Evolutionary conservation across 2,113 vertebrate genomes (phyloP).

Genomic region (Tyrannus savana): DNA sequence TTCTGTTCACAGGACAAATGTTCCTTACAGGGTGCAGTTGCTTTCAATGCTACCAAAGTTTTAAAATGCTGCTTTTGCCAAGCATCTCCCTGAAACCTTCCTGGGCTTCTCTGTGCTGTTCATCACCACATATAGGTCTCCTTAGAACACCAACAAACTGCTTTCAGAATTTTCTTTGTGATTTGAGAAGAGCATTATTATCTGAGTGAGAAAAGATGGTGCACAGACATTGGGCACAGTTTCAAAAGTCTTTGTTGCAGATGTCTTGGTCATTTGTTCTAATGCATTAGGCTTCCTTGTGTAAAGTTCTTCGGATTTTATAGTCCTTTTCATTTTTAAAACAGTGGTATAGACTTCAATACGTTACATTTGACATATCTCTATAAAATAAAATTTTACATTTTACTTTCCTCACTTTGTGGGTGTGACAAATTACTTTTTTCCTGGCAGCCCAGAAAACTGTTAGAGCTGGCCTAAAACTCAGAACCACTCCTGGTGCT

Average conservation of each 20-base stretch:
- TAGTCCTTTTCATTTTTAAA: not conserved
- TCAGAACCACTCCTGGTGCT: not conserved
- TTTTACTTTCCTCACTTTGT: not conserved
- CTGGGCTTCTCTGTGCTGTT: not conserved
- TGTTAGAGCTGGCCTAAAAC: not conserved
- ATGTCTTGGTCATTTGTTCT: not conserved
- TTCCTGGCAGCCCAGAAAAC: not conserved
- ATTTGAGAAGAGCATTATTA: not conserved
- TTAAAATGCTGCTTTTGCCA: not conserved
- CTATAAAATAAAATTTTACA: not conserved
- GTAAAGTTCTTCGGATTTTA: not conserved
- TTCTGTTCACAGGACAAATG: not conserved
- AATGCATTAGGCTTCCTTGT: not conserved
- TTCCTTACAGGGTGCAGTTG: not conserved
- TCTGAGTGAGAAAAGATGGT: not conserved
- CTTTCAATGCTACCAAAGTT: not conserved
- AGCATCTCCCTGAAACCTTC: not conserved
- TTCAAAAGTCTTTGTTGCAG: constrained; percentile 30
- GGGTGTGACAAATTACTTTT: not conserved
- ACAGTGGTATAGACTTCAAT: not conserved
- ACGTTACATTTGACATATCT: not conserved
- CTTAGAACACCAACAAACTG: not conserved
- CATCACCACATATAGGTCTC: not conserved
- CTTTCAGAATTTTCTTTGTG: not conserved
- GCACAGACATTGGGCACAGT: not conserved